Conservation (phyloP, 2,888 invertebrate genomes). For the Iphiclides podalirius region DNA sequence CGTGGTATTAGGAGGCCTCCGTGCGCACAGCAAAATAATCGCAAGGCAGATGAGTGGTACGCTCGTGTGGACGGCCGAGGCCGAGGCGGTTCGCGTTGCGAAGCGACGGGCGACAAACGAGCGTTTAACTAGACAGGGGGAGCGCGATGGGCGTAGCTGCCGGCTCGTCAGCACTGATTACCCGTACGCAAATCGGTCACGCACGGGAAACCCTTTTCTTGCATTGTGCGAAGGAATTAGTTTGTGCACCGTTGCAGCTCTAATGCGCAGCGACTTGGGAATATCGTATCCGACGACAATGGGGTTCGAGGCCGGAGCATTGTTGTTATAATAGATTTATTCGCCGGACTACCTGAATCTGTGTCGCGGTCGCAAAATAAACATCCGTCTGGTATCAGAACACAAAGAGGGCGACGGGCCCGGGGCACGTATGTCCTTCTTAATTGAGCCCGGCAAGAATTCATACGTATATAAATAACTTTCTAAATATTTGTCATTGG, state of each 20-base stretch:
- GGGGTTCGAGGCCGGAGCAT: constrained; percentile 44
- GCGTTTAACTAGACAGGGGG: constrained; percentile 62
- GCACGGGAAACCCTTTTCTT: constrained; percentile 46
- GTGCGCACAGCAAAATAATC: constrained; percentile 57
- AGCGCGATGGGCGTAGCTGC: constrained; percentile 56
- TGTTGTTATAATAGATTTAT: constrained; percentile 70
- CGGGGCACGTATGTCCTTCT: constrained; percentile 52
- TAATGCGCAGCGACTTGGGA: constrained; percentile 54
- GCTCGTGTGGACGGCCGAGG: constrained; percentile 46
- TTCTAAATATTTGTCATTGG: constrained; percentile 77
- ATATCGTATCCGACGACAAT: constrained; percentile 53
- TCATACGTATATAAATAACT: constrained; percentile 71
- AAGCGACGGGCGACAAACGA: constrained; percentile 67
- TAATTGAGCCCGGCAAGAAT: constrained; percentile 62
- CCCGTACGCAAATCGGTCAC: constrained; percentile 55
- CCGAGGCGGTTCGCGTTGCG: constrained; percentile 22
- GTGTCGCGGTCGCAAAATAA: constrained; percentile 67
- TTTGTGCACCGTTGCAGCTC: constrained; percentile 40
- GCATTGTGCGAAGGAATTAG: constrained; percentile 39
- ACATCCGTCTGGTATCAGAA: constrained; percentile 62
- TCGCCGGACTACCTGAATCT: constrained; percentile 68
- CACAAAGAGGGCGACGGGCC: constrained; percentile 54
- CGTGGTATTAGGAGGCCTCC: constrained; percentile 61
- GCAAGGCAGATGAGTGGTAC: constrained; percentile 50
- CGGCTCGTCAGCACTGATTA: constrained; percentile 49